Evolutionary conservation across 2,797 vertebrate genomes (phyloP).

Genomic region (Gallinago nigripennis): DNA sequence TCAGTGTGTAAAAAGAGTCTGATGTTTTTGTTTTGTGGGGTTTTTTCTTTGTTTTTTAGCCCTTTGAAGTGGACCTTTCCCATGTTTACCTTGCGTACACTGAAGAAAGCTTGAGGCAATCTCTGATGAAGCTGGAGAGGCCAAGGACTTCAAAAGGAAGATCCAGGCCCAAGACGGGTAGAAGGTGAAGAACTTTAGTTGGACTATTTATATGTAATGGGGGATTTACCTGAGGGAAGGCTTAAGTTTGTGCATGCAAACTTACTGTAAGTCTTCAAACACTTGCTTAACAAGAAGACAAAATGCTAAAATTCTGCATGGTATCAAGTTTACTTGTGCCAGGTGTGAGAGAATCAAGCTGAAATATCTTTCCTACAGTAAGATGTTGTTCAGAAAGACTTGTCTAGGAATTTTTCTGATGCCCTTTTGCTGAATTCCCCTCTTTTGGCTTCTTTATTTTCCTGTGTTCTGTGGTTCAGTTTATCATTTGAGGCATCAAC

Average conservation of each 20-base stretch:
- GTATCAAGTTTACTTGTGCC: not conserved
- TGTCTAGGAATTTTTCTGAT: not conserved
- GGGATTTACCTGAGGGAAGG: constrained; percentile 8
- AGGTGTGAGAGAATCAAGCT: not conserved
- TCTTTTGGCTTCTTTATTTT: not conserved
- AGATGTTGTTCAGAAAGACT: not conserved
- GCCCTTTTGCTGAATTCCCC: not conserved
- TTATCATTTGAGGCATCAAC: fast-evolving
- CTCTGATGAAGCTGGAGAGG: constrained; percentile 94
- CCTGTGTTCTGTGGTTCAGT: not conserved
- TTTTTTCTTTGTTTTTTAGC: constrained; percentile 73
- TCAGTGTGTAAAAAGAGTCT: not conserved
- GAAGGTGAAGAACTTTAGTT: constrained; percentile 86
- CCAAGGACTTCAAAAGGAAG: constrained; percentile 94
- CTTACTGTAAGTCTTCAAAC: not conserved
- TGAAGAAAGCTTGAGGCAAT: constrained; percentile 96
- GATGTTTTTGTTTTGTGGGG: not conserved
- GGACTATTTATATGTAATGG: not conserved
- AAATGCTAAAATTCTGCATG: not conserved
- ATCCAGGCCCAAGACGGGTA: constrained; percentile 90
- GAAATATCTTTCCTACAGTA: not conserved
- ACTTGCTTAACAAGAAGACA: not conserved
- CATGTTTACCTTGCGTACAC: constrained; percentile 97
- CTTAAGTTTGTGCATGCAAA: not conserved
- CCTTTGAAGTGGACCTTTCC: constrained; percentile 96